phyloP scores from a whole-genome alignment of 2,113 vertebrate genomes.

The Brachirus orientalis region DNA sequence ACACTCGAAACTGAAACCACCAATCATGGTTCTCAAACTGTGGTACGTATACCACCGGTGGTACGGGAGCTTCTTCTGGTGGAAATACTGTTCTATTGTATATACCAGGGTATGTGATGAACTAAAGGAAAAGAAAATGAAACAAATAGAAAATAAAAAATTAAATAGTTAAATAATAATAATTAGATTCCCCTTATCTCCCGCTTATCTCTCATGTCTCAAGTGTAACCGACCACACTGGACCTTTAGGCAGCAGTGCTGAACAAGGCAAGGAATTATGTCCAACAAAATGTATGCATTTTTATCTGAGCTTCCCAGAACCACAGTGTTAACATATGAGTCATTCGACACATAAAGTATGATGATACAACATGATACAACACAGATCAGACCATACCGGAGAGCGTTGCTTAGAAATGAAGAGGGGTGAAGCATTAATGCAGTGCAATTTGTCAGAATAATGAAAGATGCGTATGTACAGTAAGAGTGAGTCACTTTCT shows the following conservation, averaged over 20 bases:
- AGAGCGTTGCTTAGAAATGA: slow-evolving; percentile 17
- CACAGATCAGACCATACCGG: slow-evolving; percentile 25
- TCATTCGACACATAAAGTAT: slow-evolving; percentile 20
- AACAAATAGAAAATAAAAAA: too few species aligned
- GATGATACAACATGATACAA: slow-evolving; percentile 35
- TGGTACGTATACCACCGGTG: too few species aligned
- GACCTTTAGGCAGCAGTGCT: neutral
- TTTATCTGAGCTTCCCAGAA: neutral
- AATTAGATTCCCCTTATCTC: too few species aligned
- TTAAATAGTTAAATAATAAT: too few species aligned
- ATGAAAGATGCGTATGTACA: slow-evolving; percentile 30
- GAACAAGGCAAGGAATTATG: neutral
- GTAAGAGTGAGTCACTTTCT: slow-evolving; percentile 35
- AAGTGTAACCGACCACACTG: too few species aligned
- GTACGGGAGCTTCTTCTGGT: too few species aligned
- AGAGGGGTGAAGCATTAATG: slow-evolving; percentile 15
- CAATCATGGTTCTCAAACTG: too few species aligned
- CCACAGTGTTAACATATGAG: neutral
- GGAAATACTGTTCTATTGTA: too few species aligned
- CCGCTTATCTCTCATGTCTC: too few species aligned
- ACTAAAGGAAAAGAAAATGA: too few species aligned
- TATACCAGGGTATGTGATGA: too few species aligned
- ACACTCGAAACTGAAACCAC: too few species aligned
- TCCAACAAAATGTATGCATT: neutral
- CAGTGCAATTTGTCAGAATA: slow-evolving; percentile 24